Evolutionary conservation across 2,797 vertebrate genomes (phyloP).

Genomic region (Enteromius thamalakanensis): DNA sequence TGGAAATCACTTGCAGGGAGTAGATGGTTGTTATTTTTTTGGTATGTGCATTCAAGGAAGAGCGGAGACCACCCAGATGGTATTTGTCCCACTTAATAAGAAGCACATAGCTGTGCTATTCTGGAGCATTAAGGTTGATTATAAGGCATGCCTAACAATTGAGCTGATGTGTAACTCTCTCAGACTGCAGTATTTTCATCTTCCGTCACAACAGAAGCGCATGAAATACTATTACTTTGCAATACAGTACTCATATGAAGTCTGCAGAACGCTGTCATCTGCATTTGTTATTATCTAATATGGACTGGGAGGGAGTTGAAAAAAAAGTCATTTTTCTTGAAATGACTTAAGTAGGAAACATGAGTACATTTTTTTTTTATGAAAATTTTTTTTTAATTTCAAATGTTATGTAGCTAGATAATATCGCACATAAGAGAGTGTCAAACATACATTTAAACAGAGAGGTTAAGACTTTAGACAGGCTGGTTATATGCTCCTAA

Average conservation of each 20-base stretch:
- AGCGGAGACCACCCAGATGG: constrained; percentile 70
- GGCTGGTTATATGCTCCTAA: constrained; percentile 48
- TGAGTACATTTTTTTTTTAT: neutral
- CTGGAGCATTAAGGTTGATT: constrained; percentile 63
- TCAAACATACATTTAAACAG: constrained; percentile 33
- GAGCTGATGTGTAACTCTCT: constrained; percentile 50
- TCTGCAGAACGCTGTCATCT: constrained; percentile 53
- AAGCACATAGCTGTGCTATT: constrained; percentile 65
- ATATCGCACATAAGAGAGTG: constrained; percentile 4
- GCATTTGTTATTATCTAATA: constrained; percentile 54
- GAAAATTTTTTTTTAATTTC: neutral
- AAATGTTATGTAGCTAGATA: neutral
- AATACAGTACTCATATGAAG: constrained; percentile 15
- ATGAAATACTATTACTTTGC: constrained; percentile 26
- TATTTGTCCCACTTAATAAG: constrained; percentile 66
- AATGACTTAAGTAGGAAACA: constrained; percentile 4
- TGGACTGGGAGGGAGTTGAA: constrained; percentile 17
- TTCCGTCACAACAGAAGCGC: constrained; percentile 14
- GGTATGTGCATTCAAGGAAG: constrained; percentile 67
- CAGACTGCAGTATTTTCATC: constrained; percentile 16
- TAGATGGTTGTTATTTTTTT: constrained; percentile 65
- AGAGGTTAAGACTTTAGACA: constrained; percentile 42
- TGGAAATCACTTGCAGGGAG: constrained; percentile 70
- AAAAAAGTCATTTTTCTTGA: constrained; percentile 8
- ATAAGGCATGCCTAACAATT: constrained; percentile 52